Base-by-base conservation (phyloP, 2,888 invertebrate genomes). In the Hermaeophaga mercurialis region DNA sequence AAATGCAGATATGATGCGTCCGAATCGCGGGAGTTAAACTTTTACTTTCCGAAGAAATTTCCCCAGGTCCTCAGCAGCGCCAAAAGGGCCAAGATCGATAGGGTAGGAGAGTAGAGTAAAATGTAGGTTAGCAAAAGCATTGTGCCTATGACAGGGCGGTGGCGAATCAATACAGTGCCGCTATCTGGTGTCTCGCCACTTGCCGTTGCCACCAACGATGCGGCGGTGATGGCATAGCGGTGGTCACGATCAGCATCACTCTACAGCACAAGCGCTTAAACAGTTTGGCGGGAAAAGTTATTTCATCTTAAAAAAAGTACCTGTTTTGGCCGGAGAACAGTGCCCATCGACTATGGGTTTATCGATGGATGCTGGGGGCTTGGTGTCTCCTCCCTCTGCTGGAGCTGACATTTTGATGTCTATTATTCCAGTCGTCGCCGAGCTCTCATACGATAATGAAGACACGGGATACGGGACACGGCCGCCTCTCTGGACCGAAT, bases 121-220 rank as follows among this genome's bases (percentile, higher is more conserved):
- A 75, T 78, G 75, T 78, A 75, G 76, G 78, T 73, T 73, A 74
- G 73, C 73, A 66, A 67, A 71, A 72, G 75, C 72, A 74, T 59
- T 68, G 67, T 61, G 66, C 66, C 69, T 64, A 66, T 68, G 70
- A 71, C 68, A 62, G 66, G 68, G 68, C 66, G 52, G 52, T 43
- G 68, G 66, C 62, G 63, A 71, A 63, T 66, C 66, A 64, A 70
- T 70, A 61, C 62, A 58, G 54, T 54, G 52, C 36, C 65, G 63
- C 56, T 43, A 24, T 24, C 43, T 26, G 24, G 24, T 43, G 43
- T 26, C 43, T 24, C 43, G 24, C 14, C 17, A 38, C 38, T 17
- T 62, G 64, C 57, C 63, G 58, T 36, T 50, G 59, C 52, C 57
- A 56, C 41, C 44, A 24, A 36, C 34, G 39, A 43, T 43, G 43